Evolutionary conservation across 2,113 vertebrate genomes (phyloP), one percentile per base, ranked within the genome.

Genomic region (Antechinus stuartii): DNA sequence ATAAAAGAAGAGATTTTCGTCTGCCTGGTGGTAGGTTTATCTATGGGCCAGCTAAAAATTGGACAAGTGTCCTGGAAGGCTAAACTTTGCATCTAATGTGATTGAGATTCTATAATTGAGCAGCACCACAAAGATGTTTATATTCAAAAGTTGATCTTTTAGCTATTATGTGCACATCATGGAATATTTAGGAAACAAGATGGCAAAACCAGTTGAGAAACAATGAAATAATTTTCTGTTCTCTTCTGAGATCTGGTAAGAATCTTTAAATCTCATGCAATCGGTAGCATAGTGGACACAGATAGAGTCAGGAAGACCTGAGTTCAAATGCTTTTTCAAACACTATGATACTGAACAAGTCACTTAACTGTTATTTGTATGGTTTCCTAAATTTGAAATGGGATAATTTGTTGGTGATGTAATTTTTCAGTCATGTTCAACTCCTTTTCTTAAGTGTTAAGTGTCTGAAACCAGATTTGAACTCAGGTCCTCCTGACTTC

Each of bases 111-210:
- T 95, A 90, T 57, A n/a, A 91, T 24, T 89, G 57, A 94, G 53
- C 50, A 56, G 93, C 27, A 91, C 3, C 57, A 2, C 47, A 91
- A 42, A 96, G 25, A 94, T 94, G 24, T 11, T 47, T 42, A 2
- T 84, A 84, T 84, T 84, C n/a, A 84, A 93, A 94, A 93, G 91
- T 95, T 55, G 55, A 54, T 61, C 42, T 91, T 95, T 94, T 94
- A 94, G 5, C 35, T 24, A 54, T 89, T 96, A 90, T 84, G 68
- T 84, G n/a, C 68, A n/a, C n/a, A 42, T 84, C n/a, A 23, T 84
- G 16, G 68, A 42, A 84, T 84, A 84, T 84, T 84, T 84, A 84
- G n/a, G 68, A 84, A 84, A 84, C 68, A 84, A 84, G 68, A 42
- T 84, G 68, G n/a, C 68, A 84, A 84, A 84, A 2, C 19, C 23